phyloP scores from a whole-genome alignment of 2,888 invertebrate species.

The Peribatodes rhomboidaria region DNA sequence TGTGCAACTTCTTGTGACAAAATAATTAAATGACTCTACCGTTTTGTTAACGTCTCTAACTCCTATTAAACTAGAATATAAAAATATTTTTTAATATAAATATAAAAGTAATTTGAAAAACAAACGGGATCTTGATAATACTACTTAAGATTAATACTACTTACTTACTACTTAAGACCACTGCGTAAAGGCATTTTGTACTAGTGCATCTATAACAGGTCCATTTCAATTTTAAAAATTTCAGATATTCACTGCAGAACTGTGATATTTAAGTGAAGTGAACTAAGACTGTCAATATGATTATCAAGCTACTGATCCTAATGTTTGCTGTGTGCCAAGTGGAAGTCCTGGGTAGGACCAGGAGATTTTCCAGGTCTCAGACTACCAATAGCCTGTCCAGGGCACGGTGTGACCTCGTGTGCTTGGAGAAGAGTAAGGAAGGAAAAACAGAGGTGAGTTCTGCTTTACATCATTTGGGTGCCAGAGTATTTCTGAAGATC shows the following conservation, averaged over 20 bases:
- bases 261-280: slow-evolving; percentile 32
- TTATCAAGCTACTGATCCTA: slow-evolving; percentile 62
- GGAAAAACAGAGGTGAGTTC: slow-evolving; percentile 70
- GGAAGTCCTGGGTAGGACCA: slow-evolving; percentile 64
- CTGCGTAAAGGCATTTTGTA: neutral
- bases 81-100: too few relatives aligned
- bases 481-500: neutral
- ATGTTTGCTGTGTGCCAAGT: slow-evolving; percentile 60
- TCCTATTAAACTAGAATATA: too few relatives aligned
- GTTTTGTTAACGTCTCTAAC: too few relatives aligned
- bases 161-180: neutral
- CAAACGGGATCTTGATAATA: too few relatives aligned
- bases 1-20: too few relatives aligned
- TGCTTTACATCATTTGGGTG: neutral
- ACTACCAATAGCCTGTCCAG: slow-evolving; percentile 85
- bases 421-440: slow-evolving; percentile 77
- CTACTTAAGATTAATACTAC: too few relatives aligned
- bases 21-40: too few relatives aligned
- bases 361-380: slow-evolving; percentile 73
- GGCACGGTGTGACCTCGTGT: slow-evolving; percentile 88
- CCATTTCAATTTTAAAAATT: too few relatives aligned
- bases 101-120: too few relatives aligned
- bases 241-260: slow-evolving; percentile 28
- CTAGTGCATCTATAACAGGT: too few relatives aligned
- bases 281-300: slow-evolving; percentile 58